Percentiles rank a stretch among this genome's conserved stretches.
Evolutionary conservation across 1,140 invertebrate species (phyloP).

Genomic region (Diorhabda sublineata): DNA sequence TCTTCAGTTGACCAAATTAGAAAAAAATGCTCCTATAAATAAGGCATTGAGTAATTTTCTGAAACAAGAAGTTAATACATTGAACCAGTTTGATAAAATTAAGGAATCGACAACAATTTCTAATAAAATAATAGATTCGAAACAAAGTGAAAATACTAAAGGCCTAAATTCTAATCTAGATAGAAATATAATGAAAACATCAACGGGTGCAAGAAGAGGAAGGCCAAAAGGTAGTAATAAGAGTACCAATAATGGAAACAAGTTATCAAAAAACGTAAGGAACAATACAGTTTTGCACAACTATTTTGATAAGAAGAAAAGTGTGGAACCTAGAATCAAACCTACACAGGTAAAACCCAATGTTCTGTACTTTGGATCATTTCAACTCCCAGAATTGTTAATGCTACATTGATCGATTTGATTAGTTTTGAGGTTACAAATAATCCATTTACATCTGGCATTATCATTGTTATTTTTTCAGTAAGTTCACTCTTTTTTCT

Average conservation of each 20-base stretch:
- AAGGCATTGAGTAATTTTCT: conserved; percentile 33
- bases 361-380: too few species aligned
- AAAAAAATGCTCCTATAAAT: conserved; percentile 46
- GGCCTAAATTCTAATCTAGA: too few species aligned
- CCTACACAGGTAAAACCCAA: conserved; percentile 3
- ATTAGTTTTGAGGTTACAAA: too few species aligned
- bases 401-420: too few species aligned
- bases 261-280: too few species aligned
- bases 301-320: conserved; percentile 19
- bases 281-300: not conserved
- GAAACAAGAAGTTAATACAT: conserved; percentile 5
- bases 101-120: not conserved
- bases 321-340: conserved; percentile 10
- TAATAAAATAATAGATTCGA: not conserved
- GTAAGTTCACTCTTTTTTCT: too few species aligned
- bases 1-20: conserved; percentile 70
- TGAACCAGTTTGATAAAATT: not conserved
- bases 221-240: conserved; percentile 16
- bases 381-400: too few species aligned
- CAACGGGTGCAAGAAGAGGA: conserved; percentile 9
- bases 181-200: not conserved
- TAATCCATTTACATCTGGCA: too few species aligned
- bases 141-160: not conserved
- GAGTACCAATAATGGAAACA: not conserved
- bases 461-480: too few species aligned